Conservation (phyloP, 2,797 vertebrate species). For the Mus spretus region DNA sequence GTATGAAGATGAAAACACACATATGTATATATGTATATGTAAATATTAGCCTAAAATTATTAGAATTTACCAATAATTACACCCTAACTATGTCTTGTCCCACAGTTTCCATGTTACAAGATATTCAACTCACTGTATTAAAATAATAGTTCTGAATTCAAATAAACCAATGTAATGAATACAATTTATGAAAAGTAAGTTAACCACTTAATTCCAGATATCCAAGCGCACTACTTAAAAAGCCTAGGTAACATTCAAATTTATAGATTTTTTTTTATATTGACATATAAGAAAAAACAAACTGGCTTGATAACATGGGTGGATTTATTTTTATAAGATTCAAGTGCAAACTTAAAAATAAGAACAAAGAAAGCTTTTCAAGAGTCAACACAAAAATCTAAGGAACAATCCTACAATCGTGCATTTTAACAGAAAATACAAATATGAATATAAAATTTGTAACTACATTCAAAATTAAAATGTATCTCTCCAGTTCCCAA, state of each 20-base stretch:
- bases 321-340: constrained; percentile 84
- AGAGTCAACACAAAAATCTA: constrained; percentile 76
- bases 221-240: constrained; percentile 19
- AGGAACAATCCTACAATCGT: constrained; percentile 70
- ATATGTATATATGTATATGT: not conserved
- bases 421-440: constrained; percentile 81
- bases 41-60: constrained; percentile 48
- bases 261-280: constrained; percentile 29
- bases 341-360: constrained; percentile 82
- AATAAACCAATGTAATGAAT: not conserved
- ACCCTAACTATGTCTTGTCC: constrained; percentile 2
- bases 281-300: constrained; percentile 61
- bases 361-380: constrained; percentile 78
- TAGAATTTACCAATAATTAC: constrained; percentile 7
- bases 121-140: not conserved
- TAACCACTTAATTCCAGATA: constrained; percentile 59
- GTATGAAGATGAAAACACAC: too few relatives aligned
- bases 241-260: constrained; percentile 47
- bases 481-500: constrained; percentile 70
- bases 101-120: constrained; percentile 33
- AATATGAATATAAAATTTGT: constrained; percentile 75
- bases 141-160: constrained; percentile 44
- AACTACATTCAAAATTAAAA: constrained; percentile 79
- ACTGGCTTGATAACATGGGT: constrained; percentile 73
- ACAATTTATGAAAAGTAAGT: not conserved